Evolutionary conservation across 2,888 invertebrate genomes (phyloP).

Genomic region (Campaea margaritaria): DNA sequence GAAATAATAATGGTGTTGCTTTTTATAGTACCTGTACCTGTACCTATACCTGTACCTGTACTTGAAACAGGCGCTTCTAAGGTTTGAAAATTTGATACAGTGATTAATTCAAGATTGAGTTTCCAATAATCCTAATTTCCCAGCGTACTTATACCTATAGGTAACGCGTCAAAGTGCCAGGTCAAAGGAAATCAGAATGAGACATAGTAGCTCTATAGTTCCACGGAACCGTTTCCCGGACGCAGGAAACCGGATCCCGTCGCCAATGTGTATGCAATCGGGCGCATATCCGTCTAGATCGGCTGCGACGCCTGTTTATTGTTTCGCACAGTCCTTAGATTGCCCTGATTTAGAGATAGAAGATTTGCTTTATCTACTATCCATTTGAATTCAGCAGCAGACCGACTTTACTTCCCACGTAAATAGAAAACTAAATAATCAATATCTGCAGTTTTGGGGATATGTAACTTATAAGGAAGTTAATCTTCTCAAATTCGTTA

Average conservation of each 20-base stretch:
- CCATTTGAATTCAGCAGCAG: neutral
- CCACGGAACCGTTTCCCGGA: slow-evolving; percentile 49
- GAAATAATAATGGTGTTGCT: too few relatives aligned
- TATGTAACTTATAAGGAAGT: too few relatives aligned
- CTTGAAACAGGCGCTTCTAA: too few relatives aligned
- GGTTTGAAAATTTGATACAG: too few relatives aligned
- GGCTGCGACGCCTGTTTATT: slow-evolving; percentile 6
- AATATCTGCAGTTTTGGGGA: too few relatives aligned
- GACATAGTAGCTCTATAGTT: slow-evolving; percentile 35
- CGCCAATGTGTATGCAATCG: slow-evolving; percentile 64
- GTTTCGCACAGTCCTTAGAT: slow-evolving; percentile 2
- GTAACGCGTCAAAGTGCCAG: slow-evolving; percentile 5
- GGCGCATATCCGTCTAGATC: slow-evolving; percentile 63
- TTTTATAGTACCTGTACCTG: too few relatives aligned
- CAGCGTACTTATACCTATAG: slow-evolving; percentile 10
- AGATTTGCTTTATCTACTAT: slow-evolving; percentile 1
- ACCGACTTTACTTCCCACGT: neutral
- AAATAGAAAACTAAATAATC: too few relatives aligned
- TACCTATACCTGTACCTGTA: too few relatives aligned
- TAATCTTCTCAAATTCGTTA: too few relatives aligned
- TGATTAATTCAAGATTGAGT: neutral
- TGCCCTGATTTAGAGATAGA: slow-evolving; percentile 2
- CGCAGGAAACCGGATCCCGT: slow-evolving; percentile 64
- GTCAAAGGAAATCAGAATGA: slow-evolving; percentile 29
- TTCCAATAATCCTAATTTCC: neutral